Evolutionary conservation across 1,140 invertebrate species (phyloP).

Genomic region (Heliconius eleuchia): DNA sequence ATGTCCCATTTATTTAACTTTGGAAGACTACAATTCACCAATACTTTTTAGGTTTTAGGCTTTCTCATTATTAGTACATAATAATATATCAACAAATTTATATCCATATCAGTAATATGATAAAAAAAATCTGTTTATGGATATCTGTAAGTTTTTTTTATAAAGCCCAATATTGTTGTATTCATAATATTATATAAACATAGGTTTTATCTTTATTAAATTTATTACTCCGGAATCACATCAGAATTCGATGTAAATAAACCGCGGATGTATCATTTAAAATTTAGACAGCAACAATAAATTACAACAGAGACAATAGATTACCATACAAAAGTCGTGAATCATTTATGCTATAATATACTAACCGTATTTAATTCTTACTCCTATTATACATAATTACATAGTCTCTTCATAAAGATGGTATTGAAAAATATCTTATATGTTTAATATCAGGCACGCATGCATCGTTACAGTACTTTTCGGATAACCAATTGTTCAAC

Average conservation of each 20-base stretch:
- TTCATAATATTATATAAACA: slow-evolving; percentile 24
- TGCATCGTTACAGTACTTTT: slow-evolving; percentile 48
- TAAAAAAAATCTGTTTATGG: slow-evolving; percentile 23
- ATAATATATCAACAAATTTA: slow-evolving; percentile 23
- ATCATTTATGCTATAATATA: slow-evolving; percentile 39
- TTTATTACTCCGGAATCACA: slow-evolving; percentile 28
- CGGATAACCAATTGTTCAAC: slow-evolving; percentile 56
- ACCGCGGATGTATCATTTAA: slow-evolving; percentile 23
- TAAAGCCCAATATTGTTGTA: slow-evolving; percentile 14
- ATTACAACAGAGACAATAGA: slow-evolving; percentile 38
- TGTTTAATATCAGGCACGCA: slow-evolving; percentile 71
- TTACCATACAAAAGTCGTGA: slow-evolving; percentile 36
- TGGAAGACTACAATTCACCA: slow-evolving; percentile 38
- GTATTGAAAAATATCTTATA: slow-evolving; percentile 71
- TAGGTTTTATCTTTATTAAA: slow-evolving; percentile 12
- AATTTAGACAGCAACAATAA: slow-evolving; percentile 37
- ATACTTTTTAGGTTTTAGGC: slow-evolving; percentile 30
- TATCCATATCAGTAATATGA: slow-evolving; percentile 17
- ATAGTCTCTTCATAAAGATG: slow-evolving; percentile 52
- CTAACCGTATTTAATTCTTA: slow-evolving; percentile 43
- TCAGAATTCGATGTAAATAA: slow-evolving; percentile 31
- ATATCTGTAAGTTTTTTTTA: slow-evolving; percentile 12
- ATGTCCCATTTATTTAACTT: slow-evolving; percentile 18
- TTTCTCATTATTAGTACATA: slow-evolving; percentile 22
- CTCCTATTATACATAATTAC: slow-evolving; percentile 47